Evolutionary conservation across 2,888 invertebrate species (phyloP), one percentile per base, ranked within the genome.

Genomic region (Bembecia ichneumoniformis): DNA sequence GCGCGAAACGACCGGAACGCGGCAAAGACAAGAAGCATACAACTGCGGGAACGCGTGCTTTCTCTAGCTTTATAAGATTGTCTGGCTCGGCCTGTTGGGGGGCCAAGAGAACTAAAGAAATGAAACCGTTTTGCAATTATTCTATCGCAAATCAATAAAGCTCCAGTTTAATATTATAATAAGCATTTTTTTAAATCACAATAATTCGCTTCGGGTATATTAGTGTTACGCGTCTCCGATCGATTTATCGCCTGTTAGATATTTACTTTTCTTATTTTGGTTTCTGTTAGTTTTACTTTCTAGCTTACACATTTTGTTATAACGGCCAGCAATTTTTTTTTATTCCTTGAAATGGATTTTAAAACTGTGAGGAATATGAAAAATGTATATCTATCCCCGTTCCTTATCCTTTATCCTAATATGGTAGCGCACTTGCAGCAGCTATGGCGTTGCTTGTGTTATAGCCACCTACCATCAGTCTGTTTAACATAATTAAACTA

Each of bases 31-130:
- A 49, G 48, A 54, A 55, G 54, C 52, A 46, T 52, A 52, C 58
- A 56, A 75, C 77, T 77, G 77, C 75, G 75, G 68, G 71, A 55
- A 56, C 70, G 69, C 62, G 72, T 72, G 82, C 86, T 86, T 86
- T 87, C 86, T 80, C 86, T 53, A 68, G 66, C 79, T 83, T 82
- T 87, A 87, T 87, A 86, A 82, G 75, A 67, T 77, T 74, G 60
- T 51, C 57, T 54, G 54, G 47, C 55, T 58, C 53, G 56, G 55
- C 58, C 56, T 58, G 59, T 49, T 60, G 72, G 77, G 77, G 80
- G 74, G 72, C 66, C 70, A 68, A 72, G 76, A 76, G 80, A 74
- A 71, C 66, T 69, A 68, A 75, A 76, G 76, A 79, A 80, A 80
- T 73, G 71, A 73, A 79, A 77, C 72, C 59, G 64, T 79, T 77